Base-by-base conservation (phyloP, 1,140 invertebrate species). In the Lepidurus couesii region DNA sequence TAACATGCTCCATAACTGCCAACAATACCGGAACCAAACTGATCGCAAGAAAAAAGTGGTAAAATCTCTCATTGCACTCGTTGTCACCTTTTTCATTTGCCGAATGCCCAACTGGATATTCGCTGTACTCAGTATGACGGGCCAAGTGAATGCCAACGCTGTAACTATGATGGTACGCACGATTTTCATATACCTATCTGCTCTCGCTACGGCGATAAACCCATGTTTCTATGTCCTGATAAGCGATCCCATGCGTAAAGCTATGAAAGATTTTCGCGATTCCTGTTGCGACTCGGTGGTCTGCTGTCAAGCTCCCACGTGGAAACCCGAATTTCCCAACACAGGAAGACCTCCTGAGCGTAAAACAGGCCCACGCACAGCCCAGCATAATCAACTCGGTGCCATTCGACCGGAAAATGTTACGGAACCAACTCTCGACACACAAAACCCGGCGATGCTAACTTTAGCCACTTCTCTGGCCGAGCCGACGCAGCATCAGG, bases 171-270 rank as follows among this genome's bases (percentile, higher is more conserved):
- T 80, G 76, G 26, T 78, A 1, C 77, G 77, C 34, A 75, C 53
- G 16, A 73, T 53, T 11, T 47, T 80, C 16, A 73, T 77, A 8
- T 80, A 78, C 21, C 53, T 80, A 10, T 80, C 79, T 21, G 79
- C 78, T 7, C 16, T 80, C 24, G 78, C 78, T 44, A 80, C 79
- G n/a, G 65, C 47, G 8, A 42, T 80, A 26, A 80, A 80, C 53
- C 79, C 79, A n/a, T 77, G 65, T n/a, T 77, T 80, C 45, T 80
- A 80, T 42, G 53, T 73, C 8, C 26, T 73, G n/a, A 79, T 80
- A 65, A 77, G 76, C 24, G 79, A 80, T 53, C 76, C 79, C 10
- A 21, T 80, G 73, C 65, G 74, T 3, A 80, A 80, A 74, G 75
- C 73, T 74, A 16, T 79, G 34, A 79, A 53, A 11, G 75, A 26